Base-by-base conservation (phyloP, 1,140 invertebrate species). In the Trichonephila inaurata region DNA sequence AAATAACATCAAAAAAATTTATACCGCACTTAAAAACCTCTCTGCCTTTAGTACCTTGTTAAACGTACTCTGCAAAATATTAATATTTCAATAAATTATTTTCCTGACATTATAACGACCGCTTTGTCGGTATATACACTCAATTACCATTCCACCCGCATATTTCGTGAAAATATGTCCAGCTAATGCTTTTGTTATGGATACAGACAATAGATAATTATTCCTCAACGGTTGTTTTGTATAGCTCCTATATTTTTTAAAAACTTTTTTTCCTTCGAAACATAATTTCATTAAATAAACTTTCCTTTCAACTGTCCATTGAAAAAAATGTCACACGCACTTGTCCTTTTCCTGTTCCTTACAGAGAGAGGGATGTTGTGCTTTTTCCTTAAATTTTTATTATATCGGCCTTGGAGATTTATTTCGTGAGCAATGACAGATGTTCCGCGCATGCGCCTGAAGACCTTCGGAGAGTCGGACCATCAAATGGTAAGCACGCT, bases 371-470 rank as follows among this genome's bases (percentile, higher is more conserved):
- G 16, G 19, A 21, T 7, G 21, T 64, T 18, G 72, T 40, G 72
- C 33, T 77, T 77, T 77, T 77, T 28, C 72, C 33, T 77, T 18
- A 77, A 77, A 6, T 77, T 77, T 77, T 77, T 40, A 77, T 40
- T 40, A 18, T 40, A 28, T 33, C 72, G 72, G 18, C 72, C 72
- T 77, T 77, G 72, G 72, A 77, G 72, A 77, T 77, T 16, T 77
- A 77, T 77, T 77, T 28, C 72, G 72, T 77, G 72, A 77, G 28
- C 72, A 69, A 69, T 66, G 28, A 77, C 24, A 33, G 69, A 77
- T 77, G 28, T 14, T 3, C 0, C 4, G 24, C 69, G 24, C 72
- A 33, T 33, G 24, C 72, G 72, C 72, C 1, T 14, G 3, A 2
- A 3, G 8, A 4, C 69, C 33, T 40, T 40, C 69, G 3, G 28